Percentiles rank a stretch among this genome's conserved stretches.
Conservation (phyloP, 2,113 vertebrate genomes). For the Meriones unguiculatus region DNA sequence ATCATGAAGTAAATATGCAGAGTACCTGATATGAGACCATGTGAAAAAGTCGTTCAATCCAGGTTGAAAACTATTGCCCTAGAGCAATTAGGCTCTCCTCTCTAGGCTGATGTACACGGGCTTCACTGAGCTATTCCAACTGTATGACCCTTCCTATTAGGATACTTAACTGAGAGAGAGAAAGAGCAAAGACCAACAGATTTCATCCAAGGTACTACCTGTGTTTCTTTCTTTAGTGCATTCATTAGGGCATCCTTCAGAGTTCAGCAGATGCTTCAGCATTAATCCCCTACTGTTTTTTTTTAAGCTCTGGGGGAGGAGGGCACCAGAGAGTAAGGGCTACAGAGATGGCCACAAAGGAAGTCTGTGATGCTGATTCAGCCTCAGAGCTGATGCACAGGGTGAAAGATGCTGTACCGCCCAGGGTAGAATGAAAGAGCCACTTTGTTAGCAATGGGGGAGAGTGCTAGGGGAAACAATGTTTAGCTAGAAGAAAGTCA, state of each 20-base stretch:
- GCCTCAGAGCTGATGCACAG: background rate
- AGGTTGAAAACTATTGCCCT: background rate
- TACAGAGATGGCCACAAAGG: constrained; percentile 54
- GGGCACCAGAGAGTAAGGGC: background rate
- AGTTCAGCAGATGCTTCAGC: constrained; percentile 51
- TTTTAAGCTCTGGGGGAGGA: constrained; percentile 23
- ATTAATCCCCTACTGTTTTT: constrained; percentile 26
- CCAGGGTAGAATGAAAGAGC: constrained; percentile 46
- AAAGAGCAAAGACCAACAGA: background rate
- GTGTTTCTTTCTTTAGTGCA: background rate
- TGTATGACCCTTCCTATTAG: no score
- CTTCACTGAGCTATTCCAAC: background rate
- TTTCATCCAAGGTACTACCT: background rate
- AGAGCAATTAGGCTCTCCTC: background rate
- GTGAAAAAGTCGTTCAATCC: background rate
- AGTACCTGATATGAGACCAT: background rate
- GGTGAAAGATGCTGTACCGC: background rate
- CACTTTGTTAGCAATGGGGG: constrained; percentile 14
- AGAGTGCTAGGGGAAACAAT: constrained; percentile 18
- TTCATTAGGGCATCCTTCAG: constrained; percentile 13
- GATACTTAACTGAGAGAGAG: background rate
- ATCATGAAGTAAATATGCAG: background rate
- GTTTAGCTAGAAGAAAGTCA: constrained; percentile 72
- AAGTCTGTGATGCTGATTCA: constrained; percentile 57
- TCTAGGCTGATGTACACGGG: background rate